Evolutionary conservation across 1,140 invertebrate species (phyloP).

Genomic region (Drosophila pseudoobscura): DNA sequence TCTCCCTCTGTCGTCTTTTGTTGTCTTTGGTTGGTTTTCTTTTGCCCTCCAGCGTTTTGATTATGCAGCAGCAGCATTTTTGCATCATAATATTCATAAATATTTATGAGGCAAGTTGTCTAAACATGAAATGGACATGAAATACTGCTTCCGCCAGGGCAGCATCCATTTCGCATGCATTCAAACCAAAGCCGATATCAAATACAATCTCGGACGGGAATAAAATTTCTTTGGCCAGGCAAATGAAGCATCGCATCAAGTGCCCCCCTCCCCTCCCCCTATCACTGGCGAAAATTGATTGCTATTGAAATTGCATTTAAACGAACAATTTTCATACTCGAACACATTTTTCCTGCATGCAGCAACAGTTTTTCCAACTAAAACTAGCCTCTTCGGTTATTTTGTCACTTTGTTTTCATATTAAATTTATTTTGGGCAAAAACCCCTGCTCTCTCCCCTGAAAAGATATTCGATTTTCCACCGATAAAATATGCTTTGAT

Average conservation of each 20-base stretch:
- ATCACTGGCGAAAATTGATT: constrained; percentile 18
- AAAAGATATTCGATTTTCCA: constrained; percentile 21
- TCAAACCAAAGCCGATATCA: constrained; percentile 34
- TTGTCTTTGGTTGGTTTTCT: constrained; percentile 4
- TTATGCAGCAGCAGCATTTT: constrained; percentile 49
- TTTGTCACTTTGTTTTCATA: constrained; percentile 30
- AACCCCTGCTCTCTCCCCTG: background rate
- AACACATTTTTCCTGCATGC: constrained; percentile 5
- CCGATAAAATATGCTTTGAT: constrained; percentile 48
- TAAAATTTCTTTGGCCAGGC: background rate
- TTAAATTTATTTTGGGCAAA: constrained; percentile 11
- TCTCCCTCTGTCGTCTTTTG: background rate
- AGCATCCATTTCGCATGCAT: constrained; percentile 7
- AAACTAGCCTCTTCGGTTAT: constrained; percentile 19
- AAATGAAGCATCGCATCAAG: background rate
- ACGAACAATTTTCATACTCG: constrained; percentile 24
- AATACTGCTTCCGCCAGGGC: background rate
- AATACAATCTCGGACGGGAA: constrained; percentile 29
- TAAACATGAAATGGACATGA: constrained; percentile 36
- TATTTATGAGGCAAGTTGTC: constrained; percentile 59
- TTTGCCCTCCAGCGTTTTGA: constrained; percentile 36
- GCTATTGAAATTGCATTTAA: constrained; percentile 36
- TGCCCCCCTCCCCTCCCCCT: constrained; percentile 3
- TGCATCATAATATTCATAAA: constrained; percentile 71
- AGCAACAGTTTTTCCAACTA: constrained; percentile 32